phyloP scores from a whole-genome alignment of 1,140 invertebrate genomes.

The Hycleus cichorii region DNA sequence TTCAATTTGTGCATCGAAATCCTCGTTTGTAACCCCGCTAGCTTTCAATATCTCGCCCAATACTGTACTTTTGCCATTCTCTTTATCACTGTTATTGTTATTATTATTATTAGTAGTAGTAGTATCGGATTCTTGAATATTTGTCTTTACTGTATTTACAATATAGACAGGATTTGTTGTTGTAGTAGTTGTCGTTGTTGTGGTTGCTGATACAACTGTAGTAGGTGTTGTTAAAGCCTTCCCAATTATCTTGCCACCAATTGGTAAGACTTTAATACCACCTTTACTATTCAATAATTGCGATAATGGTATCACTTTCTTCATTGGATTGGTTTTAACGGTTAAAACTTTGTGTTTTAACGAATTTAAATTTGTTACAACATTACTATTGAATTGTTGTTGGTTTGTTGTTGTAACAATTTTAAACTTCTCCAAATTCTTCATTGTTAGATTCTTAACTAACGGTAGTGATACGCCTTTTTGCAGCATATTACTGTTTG shows the following conservation, averaged over 20 bases:
- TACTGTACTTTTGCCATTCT: not conserved
- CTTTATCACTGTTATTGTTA: not conserved
- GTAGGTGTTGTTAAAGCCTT: slow-evolving; percentile 12
- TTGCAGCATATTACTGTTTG: slow-evolving; percentile 33
- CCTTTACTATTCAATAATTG: slow-evolving; percentile 35
- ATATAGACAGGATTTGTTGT: slow-evolving; percentile 17
- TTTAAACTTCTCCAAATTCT: slow-evolving; percentile 39
- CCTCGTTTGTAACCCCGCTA: slow-evolving; percentile 8
- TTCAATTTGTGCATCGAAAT: slow-evolving; percentile 17
- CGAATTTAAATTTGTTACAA: slow-evolving; percentile 3
- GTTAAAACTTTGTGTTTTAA: slow-evolving; percentile 36
- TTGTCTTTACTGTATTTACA: slow-evolving; percentile 9
- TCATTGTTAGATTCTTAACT: slow-evolving; percentile 36
- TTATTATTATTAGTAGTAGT: not conserved
- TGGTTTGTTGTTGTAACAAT: slow-evolving; percentile 30
- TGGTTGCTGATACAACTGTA: not conserved
- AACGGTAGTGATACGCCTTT: slow-evolving; percentile 36
- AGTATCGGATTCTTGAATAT: not conserved
- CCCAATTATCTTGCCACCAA: slow-evolving; percentile 32
- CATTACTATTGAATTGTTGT: slow-evolving; percentile 8
- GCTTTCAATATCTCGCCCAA: slow-evolving; percentile 16
- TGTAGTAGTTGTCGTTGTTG: not conserved
- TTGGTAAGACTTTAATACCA: slow-evolving; percentile 33
- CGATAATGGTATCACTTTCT: slow-evolving; percentile 35
- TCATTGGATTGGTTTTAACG: slow-evolving; percentile 27